phyloP scores from a whole-genome alignment of 1,140 invertebrate genomes.

The Octopus sinensis region DNA sequence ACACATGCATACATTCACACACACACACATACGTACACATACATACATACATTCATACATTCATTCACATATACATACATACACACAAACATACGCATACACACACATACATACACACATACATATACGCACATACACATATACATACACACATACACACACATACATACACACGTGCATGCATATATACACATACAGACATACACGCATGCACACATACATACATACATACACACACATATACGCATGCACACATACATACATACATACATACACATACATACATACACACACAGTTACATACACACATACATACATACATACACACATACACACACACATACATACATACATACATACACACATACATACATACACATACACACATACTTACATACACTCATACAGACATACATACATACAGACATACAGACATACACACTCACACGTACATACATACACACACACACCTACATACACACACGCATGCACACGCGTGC shows the following conservation, averaged over 20 bases:
- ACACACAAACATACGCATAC: no score
- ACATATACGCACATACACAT: no score
- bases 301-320: neutral
- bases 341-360: neutral
- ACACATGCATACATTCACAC: no score
- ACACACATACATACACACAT: no score
- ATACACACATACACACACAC: neutral
- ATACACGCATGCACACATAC: slow-evolving; percentile 12
- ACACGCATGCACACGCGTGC: slow-evolving; percentile 13
- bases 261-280: neutral
- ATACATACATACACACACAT: neutral
- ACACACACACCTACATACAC: neutral
- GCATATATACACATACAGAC: slow-evolving; percentile 7
- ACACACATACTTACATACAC: neutral
- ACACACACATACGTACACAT: no score
- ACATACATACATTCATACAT: no score
- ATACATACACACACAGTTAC: neutral
- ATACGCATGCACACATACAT: neutral
- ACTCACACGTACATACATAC: neutral
- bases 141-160: no score
- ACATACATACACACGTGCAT: no score
- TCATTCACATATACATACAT: no score
- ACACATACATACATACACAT: neutral
- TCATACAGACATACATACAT: neutral
- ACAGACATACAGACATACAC: neutral